These are phyloP conservation scores for Alectoris magna DNA, from an alignment of 2,797 vertebrate species.

Conservation along the genomic window DNA sequence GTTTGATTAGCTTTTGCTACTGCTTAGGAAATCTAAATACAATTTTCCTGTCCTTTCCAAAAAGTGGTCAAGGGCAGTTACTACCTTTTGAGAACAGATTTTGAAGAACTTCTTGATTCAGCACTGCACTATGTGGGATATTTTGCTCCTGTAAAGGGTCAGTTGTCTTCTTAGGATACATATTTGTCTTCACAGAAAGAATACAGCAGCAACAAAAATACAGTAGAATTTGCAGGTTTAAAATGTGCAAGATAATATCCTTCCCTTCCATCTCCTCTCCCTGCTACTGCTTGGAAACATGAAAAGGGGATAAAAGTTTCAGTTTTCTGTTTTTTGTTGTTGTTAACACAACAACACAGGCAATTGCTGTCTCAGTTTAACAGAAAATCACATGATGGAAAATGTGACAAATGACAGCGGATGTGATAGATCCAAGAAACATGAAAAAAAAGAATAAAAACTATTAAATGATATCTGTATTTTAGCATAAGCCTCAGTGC, in stretches of 20 bases:
- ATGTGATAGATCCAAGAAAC: not conserved
- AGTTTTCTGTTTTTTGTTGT: not conserved
- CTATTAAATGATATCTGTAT: not conserved
- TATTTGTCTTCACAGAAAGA: conserved; percentile 22
- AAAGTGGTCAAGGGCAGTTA: not conserved
- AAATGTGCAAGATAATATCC: not conserved
- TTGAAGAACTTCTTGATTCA: not conserved
- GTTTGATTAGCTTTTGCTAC: conserved; percentile 24
- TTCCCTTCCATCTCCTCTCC: too few species aligned
- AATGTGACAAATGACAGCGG: not conserved
- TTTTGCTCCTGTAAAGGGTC: not conserved
- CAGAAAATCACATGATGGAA: not conserved
- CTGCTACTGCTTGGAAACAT: not conserved
- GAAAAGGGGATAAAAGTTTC: not conserved
- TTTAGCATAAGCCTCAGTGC: not conserved
- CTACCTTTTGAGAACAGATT: not conserved
- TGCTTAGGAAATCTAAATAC: not conserved
- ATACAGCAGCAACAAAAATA: not conserved
- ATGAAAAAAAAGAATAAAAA: not conserved
- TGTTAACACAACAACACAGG: not conserved
- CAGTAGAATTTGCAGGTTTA: not conserved
- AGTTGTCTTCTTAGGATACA: not conserved
- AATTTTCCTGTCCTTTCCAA: conserved; percentile 29
- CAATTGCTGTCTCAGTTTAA: not conserved
- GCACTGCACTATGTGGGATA: not conserved